Evolutionary conservation across 2,888 invertebrate species (phyloP).

Genomic region (Cerceris ruficornis): DNA sequence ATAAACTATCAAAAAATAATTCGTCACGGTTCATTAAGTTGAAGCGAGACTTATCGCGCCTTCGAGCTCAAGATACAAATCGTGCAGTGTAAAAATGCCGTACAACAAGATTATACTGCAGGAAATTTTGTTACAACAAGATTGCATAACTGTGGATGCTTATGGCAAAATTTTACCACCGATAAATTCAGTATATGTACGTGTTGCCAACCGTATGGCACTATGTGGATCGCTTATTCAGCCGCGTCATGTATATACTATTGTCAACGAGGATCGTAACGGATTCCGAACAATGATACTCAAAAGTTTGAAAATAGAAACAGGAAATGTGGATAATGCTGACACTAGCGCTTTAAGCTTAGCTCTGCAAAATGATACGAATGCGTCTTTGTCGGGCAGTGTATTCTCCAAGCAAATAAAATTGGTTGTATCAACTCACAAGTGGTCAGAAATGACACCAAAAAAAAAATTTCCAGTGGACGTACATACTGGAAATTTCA

Average conservation of each 20-base stretch:
- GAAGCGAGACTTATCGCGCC: background rate
- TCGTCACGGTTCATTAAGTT: too few species aligned
- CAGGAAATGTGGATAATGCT: background rate
- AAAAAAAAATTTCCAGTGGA: slow-evolving; percentile 22
- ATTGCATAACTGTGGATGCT: slow-evolving; percentile 37
- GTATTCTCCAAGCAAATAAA: slow-evolving; percentile 26
- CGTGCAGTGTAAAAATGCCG: slow-evolving; percentile 16
- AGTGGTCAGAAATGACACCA: background rate
- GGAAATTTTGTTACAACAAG: slow-evolving; percentile 39
- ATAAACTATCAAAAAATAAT: too few species aligned
- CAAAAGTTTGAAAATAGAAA: background rate
- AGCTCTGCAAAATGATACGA: too few species aligned
- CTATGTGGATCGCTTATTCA: slow-evolving; percentile 34
- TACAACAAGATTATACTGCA: slow-evolving; percentile 34
- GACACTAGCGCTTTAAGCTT: slow-evolving; percentile 6
- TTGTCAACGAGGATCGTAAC: slow-evolving; percentile 41
- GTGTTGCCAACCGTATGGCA: slow-evolving; percentile 38
- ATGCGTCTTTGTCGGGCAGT: slow-evolving; percentile 10
- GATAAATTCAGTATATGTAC: slow-evolving; percentile 20
- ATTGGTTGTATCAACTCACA: background rate
- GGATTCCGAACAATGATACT: slow-evolving; percentile 25
- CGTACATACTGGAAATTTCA: slow-evolving; percentile 40
- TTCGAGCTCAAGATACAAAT: background rate
- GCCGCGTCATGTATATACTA: slow-evolving; percentile 27
- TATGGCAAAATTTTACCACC: slow-evolving; percentile 32